A percentile compares a stretch with the other conserved stretches of the same genome.
phyloP scores from a whole-genome alignment of 2,888 invertebrate genomes.

The Diplazon laetatorius region DNA sequence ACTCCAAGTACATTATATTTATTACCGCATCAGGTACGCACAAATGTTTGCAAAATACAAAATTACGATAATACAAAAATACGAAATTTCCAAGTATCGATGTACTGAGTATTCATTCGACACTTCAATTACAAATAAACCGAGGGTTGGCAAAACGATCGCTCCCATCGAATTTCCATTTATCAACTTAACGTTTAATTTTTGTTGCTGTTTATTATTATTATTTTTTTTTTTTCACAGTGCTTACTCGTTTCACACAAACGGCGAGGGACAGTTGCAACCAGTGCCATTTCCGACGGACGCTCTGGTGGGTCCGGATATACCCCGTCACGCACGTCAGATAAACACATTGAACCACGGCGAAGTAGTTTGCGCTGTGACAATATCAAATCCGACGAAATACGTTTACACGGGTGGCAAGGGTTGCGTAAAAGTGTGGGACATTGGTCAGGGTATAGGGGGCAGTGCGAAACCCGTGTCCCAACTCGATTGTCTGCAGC shows the following conservation, averaged over 20 bases:
- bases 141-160: too few species aligned
- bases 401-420: conserved; percentile 99
- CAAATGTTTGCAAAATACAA: too few species aligned
- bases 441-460: conserved; percentile 89
- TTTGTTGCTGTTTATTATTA: too few species aligned
- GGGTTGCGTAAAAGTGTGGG: conserved; percentile 96
- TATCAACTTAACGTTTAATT: background rate
- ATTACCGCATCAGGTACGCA: too few species aligned
- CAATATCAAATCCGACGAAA: conserved; percentile 92
- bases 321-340: conserved; percentile 95
- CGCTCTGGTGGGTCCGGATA: conserved; percentile 95
- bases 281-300: conserved; percentile 98
- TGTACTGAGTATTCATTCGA: too few species aligned
- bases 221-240: conserved; percentile 80
- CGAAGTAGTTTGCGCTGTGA: conserved; percentile 98
- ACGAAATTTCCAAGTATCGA: too few species aligned
- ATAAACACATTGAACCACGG: conserved; percentile 96
- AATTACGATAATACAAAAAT: too few species aligned
- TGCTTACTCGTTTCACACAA: conserved; percentile 97
- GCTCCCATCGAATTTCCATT: background rate
- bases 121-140: too few species aligned
- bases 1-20: too few species aligned
- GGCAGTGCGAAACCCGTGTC: conserved; percentile 89
- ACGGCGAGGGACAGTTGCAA: conserved; percentile 92
- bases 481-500: conserved; percentile 95